Conservation (phyloP, 2,797 vertebrate genomes). For the Tiaroga cobitis region DNA sequence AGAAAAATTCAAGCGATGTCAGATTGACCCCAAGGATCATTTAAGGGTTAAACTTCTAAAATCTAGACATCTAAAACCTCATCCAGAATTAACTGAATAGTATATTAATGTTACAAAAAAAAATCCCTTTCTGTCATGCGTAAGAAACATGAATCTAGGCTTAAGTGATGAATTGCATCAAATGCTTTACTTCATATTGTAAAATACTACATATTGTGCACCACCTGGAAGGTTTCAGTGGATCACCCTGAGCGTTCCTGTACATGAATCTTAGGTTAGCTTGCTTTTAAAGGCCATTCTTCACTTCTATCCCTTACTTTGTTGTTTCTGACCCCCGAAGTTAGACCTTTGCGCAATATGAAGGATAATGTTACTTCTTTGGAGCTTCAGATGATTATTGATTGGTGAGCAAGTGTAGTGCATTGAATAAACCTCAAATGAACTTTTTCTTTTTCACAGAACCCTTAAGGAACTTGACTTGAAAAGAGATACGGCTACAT, state of each 20-base stretch:
- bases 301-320: slow-evolving; percentile 44
- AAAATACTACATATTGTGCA: background rate
- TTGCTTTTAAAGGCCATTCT: slow-evolving; percentile 27
- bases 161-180: background rate
- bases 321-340: slow-evolving; percentile 46
- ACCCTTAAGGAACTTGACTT: slow-evolving; percentile 1
- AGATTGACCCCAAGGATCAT: too few species aligned
- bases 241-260: slow-evolving; percentile 29
- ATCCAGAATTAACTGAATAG: background rate
- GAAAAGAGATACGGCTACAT: background rate
- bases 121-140: background rate
- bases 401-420: slow-evolving; percentile 14
- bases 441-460: slow-evolving; percentile 17
- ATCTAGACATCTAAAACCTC: background rate
- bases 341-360: slow-evolving; percentile 32
- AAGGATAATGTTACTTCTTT: slow-evolving; percentile 45
- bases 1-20: too few species aligned
- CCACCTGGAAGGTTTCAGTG: slow-evolving; percentile 27
- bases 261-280: slow-evolving; percentile 13
- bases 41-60: background rate
- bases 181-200: background rate
- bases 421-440: slow-evolving; percentile 19
- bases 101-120: background rate
- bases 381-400: slow-evolving; percentile 38
- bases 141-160: slow-evolving; percentile 4